Evolutionary conservation across 2,888 invertebrate genomes (phyloP), one percentile per base, ranked within the genome.

Genomic region (Embidobia sp.): DNA sequence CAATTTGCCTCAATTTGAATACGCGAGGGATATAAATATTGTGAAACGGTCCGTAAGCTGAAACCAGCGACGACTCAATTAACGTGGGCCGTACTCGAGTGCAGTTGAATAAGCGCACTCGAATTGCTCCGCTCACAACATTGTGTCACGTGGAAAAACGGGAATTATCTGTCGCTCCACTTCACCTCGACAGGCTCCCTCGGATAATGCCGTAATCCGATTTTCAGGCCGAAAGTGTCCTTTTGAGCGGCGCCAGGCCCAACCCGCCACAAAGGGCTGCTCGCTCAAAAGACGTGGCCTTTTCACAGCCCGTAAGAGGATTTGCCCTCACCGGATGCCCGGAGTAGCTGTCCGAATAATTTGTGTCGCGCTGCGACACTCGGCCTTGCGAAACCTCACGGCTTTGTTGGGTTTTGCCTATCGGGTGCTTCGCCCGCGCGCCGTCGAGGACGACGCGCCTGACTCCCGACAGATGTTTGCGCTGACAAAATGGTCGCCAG

Each of bases 131-230:
- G 8, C 40, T 46, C 55, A 29, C 46, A 57, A 57, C 67, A 53
- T 66, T 57, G 55, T 63, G 67, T 53, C 63, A 57, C 49, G 46
- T 46, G 59, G 18, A 63, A 72, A 63, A 61, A 37, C 53, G 42
- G 35, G 64, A 64, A 79, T 55, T 77, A 64, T 55, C 69, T 19
- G 16, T 80, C 79, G 83, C 80, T 82, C 85, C 84, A 84, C 84
- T 86, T 85, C 82, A 83, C 83, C 53, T 44, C 66, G 53, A 64
- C 51, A 51, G 74, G 67, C 74, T 53, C 73, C 76, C 13, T 77
- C 80, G 55, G 48, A 79, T 86, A 86, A 87, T 86, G 84, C 84
- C 78, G 83, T 87, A 88, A 88, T 89, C 89, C 86, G 88, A 88
- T 88, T 88, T 85, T 81, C 77, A 73, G 81, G 74, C 80, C 66